Evolutionary conservation across 2,888 invertebrate genomes (phyloP).

Genomic region (Synanthedon formicaeformis): DNA sequence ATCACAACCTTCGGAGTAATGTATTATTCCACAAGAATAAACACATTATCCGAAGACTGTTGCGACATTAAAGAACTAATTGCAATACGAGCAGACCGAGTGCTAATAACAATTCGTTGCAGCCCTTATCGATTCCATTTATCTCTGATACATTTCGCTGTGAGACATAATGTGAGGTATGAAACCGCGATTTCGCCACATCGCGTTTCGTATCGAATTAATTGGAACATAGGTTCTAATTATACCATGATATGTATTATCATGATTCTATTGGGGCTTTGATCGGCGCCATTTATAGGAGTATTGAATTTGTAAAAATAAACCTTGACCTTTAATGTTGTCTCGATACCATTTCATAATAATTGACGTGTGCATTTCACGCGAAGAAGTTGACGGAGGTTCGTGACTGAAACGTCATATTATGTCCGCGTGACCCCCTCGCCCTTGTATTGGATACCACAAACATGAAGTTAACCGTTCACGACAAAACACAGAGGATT

Average conservation of each 20-base stretch:
- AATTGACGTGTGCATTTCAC: slow-evolving; percentile 22
- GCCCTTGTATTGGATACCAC: slow-evolving; percentile 35
- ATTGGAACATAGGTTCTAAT: slow-evolving; percentile 49
- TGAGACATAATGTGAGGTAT: slow-evolving; percentile 10
- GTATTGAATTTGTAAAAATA: neutral
- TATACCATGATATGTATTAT: slow-evolving; percentile 14
- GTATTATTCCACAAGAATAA: neutral
- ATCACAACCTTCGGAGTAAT: neutral
- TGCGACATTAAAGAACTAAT: neutral
- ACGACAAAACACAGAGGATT: slow-evolving; percentile 9
- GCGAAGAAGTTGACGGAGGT: slow-evolving; percentile 20
- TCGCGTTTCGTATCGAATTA: slow-evolving; percentile 34
- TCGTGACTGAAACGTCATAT: slow-evolving; percentile 43
- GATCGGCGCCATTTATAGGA: slow-evolving; percentile 1
- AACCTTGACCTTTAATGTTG: slow-evolving; percentile 28
- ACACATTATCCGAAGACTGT: neutral
- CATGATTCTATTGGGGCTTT: slow-evolving; percentile 13
- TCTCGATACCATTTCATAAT: slow-evolving; percentile 33
- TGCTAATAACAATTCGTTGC: slow-evolving; percentile 26
- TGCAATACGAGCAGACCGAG: slow-evolving; percentile 7
- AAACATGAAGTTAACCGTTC: slow-evolving; percentile 7
- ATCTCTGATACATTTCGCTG: slow-evolving; percentile 21
- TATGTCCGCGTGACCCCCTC: slow-evolving; percentile 40
- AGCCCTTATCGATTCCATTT: slow-evolving; percentile 40
- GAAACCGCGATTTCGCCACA: slow-evolving; percentile 44